Evolutionary conservation across 2,113 vertebrate genomes (phyloP).

Genomic region (Clupea harengus): DNA sequence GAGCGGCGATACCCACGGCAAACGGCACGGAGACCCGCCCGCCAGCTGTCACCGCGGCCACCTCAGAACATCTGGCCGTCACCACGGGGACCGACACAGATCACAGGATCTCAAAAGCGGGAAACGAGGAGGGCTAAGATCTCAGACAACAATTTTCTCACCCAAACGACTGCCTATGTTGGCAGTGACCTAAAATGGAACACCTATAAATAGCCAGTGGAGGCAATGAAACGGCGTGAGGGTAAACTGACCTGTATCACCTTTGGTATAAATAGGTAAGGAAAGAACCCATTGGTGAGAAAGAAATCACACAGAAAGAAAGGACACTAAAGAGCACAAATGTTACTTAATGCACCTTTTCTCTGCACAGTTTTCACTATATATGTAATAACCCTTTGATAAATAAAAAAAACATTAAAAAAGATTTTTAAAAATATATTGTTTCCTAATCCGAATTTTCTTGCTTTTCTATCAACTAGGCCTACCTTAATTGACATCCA

Average conservation of each 20-base stretch:
- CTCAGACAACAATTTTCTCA: conserved; percentile 14
- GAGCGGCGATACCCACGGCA: conserved; percentile 5
- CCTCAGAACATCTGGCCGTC: conserved; percentile 12
- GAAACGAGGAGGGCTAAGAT: neutral
- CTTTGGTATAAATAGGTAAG: conserved; percentile 13
- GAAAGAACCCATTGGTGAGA: neutral
- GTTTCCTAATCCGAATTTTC: no score
- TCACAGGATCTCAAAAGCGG: neutral
- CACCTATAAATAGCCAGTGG: neutral
- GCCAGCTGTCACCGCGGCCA: conserved; percentile 3
- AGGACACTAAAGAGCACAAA: neutral
- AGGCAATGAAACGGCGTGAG: conserved; percentile 2
- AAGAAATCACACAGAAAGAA: neutral
- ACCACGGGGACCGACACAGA: neutral
- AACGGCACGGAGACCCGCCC: neutral
- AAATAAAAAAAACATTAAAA: no score
- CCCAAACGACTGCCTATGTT: neutral
- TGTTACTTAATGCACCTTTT: neutral
- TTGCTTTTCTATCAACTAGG: no score
- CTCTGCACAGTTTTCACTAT: neutral
- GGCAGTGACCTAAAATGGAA: neutral
- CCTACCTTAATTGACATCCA: neutral
- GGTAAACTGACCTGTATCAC: conserved; percentile 6
- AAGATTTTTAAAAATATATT: no score
- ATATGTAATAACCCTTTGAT: neutral